Evolutionary conservation across 2,888 invertebrate genomes (phyloP), one percentile per base, ranked within the genome.

Genomic region (Phaonia tiefii): DNA sequence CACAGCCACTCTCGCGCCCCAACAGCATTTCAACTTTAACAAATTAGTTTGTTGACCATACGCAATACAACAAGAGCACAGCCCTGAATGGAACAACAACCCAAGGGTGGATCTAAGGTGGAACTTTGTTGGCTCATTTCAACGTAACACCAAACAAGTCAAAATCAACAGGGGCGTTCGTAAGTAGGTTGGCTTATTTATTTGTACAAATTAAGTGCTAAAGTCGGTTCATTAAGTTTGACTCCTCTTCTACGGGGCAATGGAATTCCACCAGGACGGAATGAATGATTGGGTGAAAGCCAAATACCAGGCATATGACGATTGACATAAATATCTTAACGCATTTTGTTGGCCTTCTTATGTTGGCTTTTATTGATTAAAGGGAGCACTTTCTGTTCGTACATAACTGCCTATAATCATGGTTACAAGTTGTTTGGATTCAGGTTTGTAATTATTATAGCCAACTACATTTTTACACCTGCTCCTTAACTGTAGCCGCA

Each of bases 171-270:
- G 60, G 37, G 65, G 75, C 69, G 72, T 75, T 65, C 58, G 44
- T 39, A 56, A 17, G 22, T 22, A 25, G 66, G 26, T 46, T 60
- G 74, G 60, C 39, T 58, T 42, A 63, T 70, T 79, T 75, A 54
- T 77, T 72, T 74, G 66, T 60, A 66, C 73, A 77, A 77, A 80
- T 67, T 77, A 75, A 81, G 71, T 75, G 80, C 77, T 60, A 71
- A 80, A 74, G 71, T 66, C 51, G 54, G 67, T 81, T 77, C 67
- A 75, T 81, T 81, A 75, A 13, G 44, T 11, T 44, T 44, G 2
- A 13, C 4, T 4, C 10, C 44, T 13, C n/a, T n/a, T n/a, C 13
- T 13, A 44, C 4, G 44, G 11, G n/a, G 11, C 4, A 44, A 44
- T 2, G n/a, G 10, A 44, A 44, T 44, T 44, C 44, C 4, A 31